Conservation (phyloP, 2,797 vertebrate genomes). For the Capromys pilorides region DNA sequence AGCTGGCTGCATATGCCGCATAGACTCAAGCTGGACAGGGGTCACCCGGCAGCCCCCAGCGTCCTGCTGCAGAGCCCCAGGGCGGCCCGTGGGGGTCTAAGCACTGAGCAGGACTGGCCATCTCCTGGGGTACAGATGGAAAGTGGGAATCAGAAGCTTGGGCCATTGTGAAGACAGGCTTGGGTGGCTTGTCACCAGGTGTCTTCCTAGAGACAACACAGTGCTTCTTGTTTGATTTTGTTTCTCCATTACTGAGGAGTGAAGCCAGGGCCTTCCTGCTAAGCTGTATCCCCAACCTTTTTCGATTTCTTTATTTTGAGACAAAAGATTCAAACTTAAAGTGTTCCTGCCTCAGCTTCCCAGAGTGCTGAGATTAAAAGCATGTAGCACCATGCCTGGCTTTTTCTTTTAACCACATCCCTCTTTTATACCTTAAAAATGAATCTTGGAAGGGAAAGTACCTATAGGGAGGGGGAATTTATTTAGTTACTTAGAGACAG, state of each 20-base stretch:
- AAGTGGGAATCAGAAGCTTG: background rate
- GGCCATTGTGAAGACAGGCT: background rate
- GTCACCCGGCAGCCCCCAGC: background rate
- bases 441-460: background rate
- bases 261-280: background rate
- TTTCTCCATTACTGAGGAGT: background rate
- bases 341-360: background rate
- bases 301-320: background rate
- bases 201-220: background rate
- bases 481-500: background rate
- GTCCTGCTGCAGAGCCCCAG: background rate
- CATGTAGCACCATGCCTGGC: background rate
- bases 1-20: accelerated
- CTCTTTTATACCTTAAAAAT: background rate
- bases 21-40: accelerated
- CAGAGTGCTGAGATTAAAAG: background rate
- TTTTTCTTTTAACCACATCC: background rate
- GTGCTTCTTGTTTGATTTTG: background rate
- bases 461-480: background rate
- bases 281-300: background rate
- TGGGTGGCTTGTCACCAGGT: background rate
- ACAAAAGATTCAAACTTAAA: background rate
- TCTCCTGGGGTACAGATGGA: background rate
- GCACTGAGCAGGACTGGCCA: accelerated
- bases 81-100: background rate